A percentile compares a stretch with the other conserved stretches of the same genome.
These are phyloP conservation scores for Alloscopus bannaensis DNA, from an alignment of 2,888 invertebrate genomes.

Conservation along the genomic window DNA sequence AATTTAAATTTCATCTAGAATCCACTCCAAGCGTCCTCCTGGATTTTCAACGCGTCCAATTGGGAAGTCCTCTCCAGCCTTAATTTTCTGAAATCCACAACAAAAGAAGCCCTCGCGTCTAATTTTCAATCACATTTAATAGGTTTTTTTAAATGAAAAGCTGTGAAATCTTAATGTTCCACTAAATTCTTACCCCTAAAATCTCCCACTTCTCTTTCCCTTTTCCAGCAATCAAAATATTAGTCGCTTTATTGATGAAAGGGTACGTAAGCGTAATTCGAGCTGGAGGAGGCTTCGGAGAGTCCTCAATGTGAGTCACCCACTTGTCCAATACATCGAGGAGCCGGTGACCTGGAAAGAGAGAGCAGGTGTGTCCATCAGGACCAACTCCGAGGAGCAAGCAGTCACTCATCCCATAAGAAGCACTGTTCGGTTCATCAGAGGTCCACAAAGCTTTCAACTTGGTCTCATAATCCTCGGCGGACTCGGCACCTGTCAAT, in stretches of 20 bases:
- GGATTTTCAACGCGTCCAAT: slow-evolving; percentile 72
- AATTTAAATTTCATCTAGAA: slow-evolving; percentile 63
- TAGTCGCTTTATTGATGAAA: slow-evolving; percentile 88
- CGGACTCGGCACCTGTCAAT: slow-evolving; percentile 50
- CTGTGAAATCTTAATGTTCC: too few relatives aligned
- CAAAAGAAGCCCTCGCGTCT: too few relatives aligned
- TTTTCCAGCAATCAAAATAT: slow-evolving; percentile 70
- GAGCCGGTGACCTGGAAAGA: slow-evolving; percentile 90
- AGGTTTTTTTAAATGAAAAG: not conserved
- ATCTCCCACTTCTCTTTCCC: slow-evolving; percentile 78
- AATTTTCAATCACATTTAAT: slow-evolving; percentile 1
- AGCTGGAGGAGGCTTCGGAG: slow-evolving; percentile 95
- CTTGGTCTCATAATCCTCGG: slow-evolving; percentile 67
- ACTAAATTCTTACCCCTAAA: slow-evolving; percentile 82
- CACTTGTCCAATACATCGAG: slow-evolving; percentile 81
- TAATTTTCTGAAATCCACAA: slow-evolving; percentile 62
- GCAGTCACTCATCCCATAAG: slow-evolving; percentile 78
- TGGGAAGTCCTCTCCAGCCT: slow-evolving; percentile 70
- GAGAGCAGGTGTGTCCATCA: slow-evolving; percentile 98
- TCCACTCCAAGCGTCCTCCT: slow-evolving; percentile 72
- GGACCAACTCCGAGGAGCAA: slow-evolving; percentile 97
- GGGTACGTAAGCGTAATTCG: slow-evolving; percentile 95
- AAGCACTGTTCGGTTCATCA: slow-evolving; percentile 59
- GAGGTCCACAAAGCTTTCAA: slow-evolving; percentile 67
- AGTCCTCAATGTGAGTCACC: slow-evolving; percentile 91